Evolutionary conservation across 2,888 invertebrate genomes (phyloP).

Genomic region (Dicyrtomina minuta): DNA sequence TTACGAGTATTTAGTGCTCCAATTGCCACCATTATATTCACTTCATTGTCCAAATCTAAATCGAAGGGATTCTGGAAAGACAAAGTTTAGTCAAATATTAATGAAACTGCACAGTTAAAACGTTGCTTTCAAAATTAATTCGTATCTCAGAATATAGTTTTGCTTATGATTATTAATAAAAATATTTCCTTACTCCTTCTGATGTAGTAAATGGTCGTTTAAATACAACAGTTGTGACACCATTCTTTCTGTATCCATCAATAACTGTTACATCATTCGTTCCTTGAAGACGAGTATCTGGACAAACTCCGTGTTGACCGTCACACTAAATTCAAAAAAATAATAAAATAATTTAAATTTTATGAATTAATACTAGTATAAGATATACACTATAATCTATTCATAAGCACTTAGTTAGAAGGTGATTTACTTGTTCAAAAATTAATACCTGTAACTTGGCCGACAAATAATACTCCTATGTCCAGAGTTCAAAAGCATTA

Average conservation of each 20-base stretch:
- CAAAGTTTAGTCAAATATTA: slow-evolving; percentile 8
- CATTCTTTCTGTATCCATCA: slow-evolving; percentile 73
- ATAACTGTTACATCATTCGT: slow-evolving; percentile 75
- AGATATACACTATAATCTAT: neutral
- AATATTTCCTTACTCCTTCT: slow-evolving; percentile 41
- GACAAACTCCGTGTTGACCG: slow-evolving; percentile 79
- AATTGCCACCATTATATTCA: slow-evolving; percentile 83
- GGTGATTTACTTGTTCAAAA: no score
- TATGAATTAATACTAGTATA: neutral
- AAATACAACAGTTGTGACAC: slow-evolving; percentile 78
- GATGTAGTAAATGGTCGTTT: slow-evolving; percentile 66
- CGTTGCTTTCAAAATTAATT: no score
- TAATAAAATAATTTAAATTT: neutral
- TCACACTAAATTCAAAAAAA: slow-evolving; percentile 67
- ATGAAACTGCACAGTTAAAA: no score
- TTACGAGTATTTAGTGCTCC: slow-evolving; percentile 76
- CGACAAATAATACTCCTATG: slow-evolving; percentile 85
- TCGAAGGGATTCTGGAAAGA: slow-evolving; percentile 55
- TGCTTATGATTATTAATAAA: no score
- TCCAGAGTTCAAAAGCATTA: no score
- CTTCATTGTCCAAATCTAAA: slow-evolving; percentile 67
- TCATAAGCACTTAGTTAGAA: slow-evolving; percentile 6
- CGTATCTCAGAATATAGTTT: no score
- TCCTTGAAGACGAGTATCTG: slow-evolving; percentile 78
- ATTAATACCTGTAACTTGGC: neutral